Evolutionary conservation across 2,888 invertebrate genomes (phyloP).

Genomic region (Neoscelio sp.): DNA sequence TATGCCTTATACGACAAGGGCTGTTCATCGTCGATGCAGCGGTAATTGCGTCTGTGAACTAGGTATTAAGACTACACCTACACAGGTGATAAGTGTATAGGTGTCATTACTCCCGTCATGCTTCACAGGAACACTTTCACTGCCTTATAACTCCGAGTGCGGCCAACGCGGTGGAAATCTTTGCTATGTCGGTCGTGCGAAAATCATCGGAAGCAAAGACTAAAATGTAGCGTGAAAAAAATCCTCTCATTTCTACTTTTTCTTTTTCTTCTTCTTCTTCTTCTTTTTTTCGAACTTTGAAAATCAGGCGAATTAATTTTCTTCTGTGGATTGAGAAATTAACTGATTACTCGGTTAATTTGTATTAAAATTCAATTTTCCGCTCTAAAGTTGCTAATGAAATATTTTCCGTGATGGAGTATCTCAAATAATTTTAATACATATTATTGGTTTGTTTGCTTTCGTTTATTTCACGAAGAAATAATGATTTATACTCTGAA

Average conservation of each 20-base stretch:
- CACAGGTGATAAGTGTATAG: conserved; percentile 66
- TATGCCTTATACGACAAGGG: conserved; percentile 60
- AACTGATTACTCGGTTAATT: too few relatives aligned
- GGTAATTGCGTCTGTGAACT: conserved; percentile 65
- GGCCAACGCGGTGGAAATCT: conserved; percentile 73
- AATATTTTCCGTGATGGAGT: too few relatives aligned
- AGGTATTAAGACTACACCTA: conserved; percentile 62
- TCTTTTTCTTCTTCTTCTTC: too few relatives aligned
- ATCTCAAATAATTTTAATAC: too few relatives aligned
- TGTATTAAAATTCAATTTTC: too few relatives aligned
- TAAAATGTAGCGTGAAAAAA: conserved; percentile 59
- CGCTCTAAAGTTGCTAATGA: conserved; percentile 8
- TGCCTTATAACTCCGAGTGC: conserved; percentile 77
- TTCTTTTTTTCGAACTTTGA: conserved; percentile 37
- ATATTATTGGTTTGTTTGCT: too few relatives aligned
- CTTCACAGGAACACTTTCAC: conserved; percentile 80
- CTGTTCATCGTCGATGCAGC: conserved; percentile 58
- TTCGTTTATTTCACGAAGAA: too few relatives aligned
- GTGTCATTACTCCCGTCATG: conserved; percentile 81
- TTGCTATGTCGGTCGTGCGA: conserved; percentile 67
- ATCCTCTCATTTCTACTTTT: conserved; percentile 28
- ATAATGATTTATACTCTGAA: too few relatives aligned
- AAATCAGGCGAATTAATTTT: conserved; percentile 37
- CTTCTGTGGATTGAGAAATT: conserved; percentile 38
- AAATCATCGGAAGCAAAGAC: conserved; percentile 68